phyloP scores from a whole-genome alignment of 2,113 vertebrate species.

The Bos indicus region DNA sequence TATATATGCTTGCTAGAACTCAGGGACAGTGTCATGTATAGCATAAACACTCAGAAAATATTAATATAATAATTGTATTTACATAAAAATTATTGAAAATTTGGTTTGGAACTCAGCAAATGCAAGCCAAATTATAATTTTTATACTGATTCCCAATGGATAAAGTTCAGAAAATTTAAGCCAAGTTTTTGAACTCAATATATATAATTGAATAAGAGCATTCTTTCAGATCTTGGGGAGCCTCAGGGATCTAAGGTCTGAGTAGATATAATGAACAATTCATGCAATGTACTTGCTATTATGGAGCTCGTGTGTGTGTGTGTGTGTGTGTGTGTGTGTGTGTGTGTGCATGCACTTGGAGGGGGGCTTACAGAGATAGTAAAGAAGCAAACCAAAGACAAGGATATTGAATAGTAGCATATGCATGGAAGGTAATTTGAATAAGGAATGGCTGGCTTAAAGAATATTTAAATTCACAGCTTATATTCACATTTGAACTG shows the following conservation, averaged over 20 bases:
- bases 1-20: neutral
- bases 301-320: accelerated
- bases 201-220: neutral
- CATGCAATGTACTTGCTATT: neutral
- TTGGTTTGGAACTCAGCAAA: neutral
- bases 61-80: neutral
- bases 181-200: neutral
- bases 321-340: neutral
- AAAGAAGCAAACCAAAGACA: neutral
- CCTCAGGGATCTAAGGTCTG: neutral
- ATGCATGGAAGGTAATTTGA: neutral
- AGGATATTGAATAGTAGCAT: neutral
- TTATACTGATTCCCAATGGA: neutral
- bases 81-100: neutral
- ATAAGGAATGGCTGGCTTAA: neutral
- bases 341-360: no score
- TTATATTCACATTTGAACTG: neutral
- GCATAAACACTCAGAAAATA: neutral
- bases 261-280: neutral
- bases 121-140: neutral
- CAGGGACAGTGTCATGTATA: neutral
- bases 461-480: neutral
- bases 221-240: neutral
- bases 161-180: neutral
- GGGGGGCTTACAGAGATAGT: neutral